Percentiles rank a stretch among this genome's conserved stretches.
Conservation (phyloP, 2,888 invertebrate species). For the Habroteleia sp. region DNA sequence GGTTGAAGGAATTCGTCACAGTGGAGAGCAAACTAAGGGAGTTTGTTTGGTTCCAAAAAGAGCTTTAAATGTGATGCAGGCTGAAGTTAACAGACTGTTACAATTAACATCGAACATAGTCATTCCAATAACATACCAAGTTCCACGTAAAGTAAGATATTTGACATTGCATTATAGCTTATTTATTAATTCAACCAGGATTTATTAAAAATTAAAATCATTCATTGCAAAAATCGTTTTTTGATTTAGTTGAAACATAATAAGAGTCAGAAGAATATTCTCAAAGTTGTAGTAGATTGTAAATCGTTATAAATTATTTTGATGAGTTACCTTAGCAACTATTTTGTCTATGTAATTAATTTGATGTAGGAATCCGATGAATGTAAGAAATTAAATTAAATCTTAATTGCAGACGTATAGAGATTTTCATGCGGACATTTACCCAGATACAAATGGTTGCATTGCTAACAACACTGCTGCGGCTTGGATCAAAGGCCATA, state of each 20-base stretch:
- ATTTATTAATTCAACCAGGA: too few species aligned
- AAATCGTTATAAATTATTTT: too few species aligned
- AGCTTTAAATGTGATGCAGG: constrained; percentile 97
- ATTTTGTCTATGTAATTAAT: too few species aligned
- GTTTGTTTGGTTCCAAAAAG: constrained; percentile 95
- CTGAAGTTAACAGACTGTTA: constrained; percentile 95
- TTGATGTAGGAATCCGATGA: too few species aligned
- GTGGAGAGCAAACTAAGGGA: constrained; percentile 97
- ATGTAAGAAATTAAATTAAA: too few species aligned
- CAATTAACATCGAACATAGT: constrained; percentile 93
- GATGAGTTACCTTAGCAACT: too few species aligned
- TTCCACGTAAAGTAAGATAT: constrained; percentile 89
- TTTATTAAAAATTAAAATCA: too few species aligned
- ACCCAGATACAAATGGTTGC: constrained; percentile 93
- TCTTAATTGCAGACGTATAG: constrained; percentile 87
- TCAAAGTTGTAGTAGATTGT: too few species aligned
- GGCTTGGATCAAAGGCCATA: constrained; percentile 91
- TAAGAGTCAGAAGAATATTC: too few species aligned
- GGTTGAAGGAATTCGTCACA: constrained; percentile 93
- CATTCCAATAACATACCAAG: constrained; percentile 96
- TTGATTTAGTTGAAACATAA: too few species aligned
- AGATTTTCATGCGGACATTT: constrained; percentile 96
- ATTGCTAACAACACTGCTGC: constrained; percentile 89
- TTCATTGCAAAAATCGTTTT: too few species aligned
- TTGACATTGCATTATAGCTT: too few species aligned